phyloP scores from a whole-genome alignment of 2,113 vertebrate species.

The Solea senegalensis region DNA sequence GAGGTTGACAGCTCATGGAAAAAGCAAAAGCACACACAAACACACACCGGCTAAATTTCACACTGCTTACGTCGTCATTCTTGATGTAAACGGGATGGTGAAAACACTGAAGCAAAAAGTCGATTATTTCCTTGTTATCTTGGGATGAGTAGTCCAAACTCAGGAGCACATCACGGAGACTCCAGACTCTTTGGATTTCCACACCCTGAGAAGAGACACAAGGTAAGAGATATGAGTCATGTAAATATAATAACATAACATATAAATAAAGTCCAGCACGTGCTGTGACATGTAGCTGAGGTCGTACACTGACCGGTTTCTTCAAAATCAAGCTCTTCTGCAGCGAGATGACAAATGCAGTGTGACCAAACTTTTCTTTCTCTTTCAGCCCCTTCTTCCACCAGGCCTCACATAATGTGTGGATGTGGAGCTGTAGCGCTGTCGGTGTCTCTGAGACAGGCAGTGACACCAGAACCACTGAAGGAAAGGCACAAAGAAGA shows the following conservation, averaged over 20 bases:
- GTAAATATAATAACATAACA: neutral
- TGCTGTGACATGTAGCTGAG: neutral
- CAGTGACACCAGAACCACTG: constrained; percentile 84
- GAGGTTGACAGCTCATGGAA: constrained; percentile 26
- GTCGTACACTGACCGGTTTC: constrained; percentile 75
- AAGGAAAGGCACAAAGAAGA: constrained; percentile 14
- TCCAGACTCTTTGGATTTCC: constrained; percentile 87
- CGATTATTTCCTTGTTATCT: constrained; percentile 84
- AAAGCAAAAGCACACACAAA: neutral
- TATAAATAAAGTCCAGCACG: neutral
- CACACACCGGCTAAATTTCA: neutral
- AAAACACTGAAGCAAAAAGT: constrained; percentile 89
- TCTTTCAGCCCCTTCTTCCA: constrained; percentile 90
- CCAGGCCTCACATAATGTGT: constrained; percentile 85
- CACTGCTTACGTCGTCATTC: constrained; percentile 87
- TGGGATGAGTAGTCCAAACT: constrained; percentile 87
- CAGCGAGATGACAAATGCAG: constrained; percentile 83
- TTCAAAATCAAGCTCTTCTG: constrained; percentile 84
- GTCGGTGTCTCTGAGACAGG: constrained; percentile 76
- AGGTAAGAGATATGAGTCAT: neutral
- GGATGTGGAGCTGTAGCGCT: constrained; percentile 77
- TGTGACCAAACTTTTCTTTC: constrained; percentile 89
- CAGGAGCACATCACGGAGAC: constrained; percentile 83
- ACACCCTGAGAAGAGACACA: constrained; percentile 72
- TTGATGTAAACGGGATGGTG: constrained; percentile 81